Conservation (phyloP, 2,113 vertebrate species). For the Poecile atricapillus region DNA sequence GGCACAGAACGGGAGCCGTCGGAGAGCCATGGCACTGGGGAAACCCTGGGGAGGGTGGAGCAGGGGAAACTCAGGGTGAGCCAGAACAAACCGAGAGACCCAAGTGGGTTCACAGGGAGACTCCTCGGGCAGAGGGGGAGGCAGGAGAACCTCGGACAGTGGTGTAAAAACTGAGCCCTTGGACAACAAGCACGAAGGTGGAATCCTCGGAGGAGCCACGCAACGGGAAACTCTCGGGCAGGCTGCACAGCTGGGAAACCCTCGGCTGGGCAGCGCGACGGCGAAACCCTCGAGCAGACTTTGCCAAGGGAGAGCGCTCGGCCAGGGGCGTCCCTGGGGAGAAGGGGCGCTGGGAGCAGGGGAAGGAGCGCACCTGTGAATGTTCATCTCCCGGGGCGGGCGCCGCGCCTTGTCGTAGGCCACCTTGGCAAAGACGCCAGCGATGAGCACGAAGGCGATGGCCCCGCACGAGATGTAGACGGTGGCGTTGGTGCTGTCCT, state of each 20-base stretch:
- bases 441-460: slow-evolving; percentile 93
- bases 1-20: neutral
- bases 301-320: neutral
- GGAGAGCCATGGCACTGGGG: neutral
- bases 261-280: rapidly evolving
- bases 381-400: slow-evolving; percentile 98
- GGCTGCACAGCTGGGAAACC: neutral
- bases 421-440: slow-evolving; percentile 94
- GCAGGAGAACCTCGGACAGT: rapidly evolving
- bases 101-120: neutral
- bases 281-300: rapidly evolving
- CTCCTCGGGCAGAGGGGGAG: neutral
- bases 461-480: slow-evolving; percentile 98
- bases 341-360: neutral
- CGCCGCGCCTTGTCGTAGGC: slow-evolving; percentile 97
- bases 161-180: neutral
- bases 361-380: slow-evolving; percentile 86
- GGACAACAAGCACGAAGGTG: neutral
- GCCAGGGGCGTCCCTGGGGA: neutral
- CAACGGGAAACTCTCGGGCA: neutral
- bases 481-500: slow-evolving; percentile 95
- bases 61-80: neutral
- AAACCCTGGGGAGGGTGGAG: neutral
- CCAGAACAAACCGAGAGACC: neutral
- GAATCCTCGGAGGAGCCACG: neutral